Percentiles rank a stretch among this genome's conserved stretches.
These are phyloP conservation scores for Chelonus formosanus DNA, from an alignment of 2,888 invertebrate genomes.

Conservation along the genomic window DNA sequence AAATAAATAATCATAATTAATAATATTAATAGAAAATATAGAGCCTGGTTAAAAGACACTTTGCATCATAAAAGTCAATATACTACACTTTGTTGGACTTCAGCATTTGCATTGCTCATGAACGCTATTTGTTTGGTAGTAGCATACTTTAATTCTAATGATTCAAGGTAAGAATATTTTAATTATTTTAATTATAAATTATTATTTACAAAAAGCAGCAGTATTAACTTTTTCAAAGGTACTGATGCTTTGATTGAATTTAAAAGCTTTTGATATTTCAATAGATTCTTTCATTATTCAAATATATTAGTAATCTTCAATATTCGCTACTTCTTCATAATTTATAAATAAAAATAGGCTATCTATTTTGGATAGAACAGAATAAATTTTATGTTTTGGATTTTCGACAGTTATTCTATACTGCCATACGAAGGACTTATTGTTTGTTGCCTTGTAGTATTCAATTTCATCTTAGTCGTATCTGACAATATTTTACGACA, in stretches of 20 bases:
- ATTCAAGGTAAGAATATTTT: conserved; percentile 39
- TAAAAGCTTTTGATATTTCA: no score
- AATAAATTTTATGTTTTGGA: background rate
- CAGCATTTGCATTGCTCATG: conserved; percentile 69
- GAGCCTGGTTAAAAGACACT: conserved; percentile 67
- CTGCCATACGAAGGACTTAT: conserved; percentile 69
- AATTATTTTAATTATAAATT: background rate
- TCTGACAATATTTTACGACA: conserved; percentile 75
- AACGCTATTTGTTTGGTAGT: conserved; percentile 68
- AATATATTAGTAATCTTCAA: no score
- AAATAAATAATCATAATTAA: no score
- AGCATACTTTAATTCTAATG: conserved; percentile 55
- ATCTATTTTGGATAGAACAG: no score
- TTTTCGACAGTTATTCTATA: conserved; percentile 49
- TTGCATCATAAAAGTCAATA: conserved; percentile 69
- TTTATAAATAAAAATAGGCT: no score
- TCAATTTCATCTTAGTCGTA: conserved; percentile 70
- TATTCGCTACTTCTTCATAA: no score
- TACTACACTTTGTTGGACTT: conserved; percentile 75
- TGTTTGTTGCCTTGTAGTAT: conserved; percentile 67
- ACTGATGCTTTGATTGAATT: no score
- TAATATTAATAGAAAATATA: conserved; percentile 60
- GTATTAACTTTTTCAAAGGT: no score
- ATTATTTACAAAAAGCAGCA: background rate
- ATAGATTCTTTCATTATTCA: no score